Base-by-base conservation (phyloP, 1,140 invertebrate species). In the Drosophila suzukii region DNA sequence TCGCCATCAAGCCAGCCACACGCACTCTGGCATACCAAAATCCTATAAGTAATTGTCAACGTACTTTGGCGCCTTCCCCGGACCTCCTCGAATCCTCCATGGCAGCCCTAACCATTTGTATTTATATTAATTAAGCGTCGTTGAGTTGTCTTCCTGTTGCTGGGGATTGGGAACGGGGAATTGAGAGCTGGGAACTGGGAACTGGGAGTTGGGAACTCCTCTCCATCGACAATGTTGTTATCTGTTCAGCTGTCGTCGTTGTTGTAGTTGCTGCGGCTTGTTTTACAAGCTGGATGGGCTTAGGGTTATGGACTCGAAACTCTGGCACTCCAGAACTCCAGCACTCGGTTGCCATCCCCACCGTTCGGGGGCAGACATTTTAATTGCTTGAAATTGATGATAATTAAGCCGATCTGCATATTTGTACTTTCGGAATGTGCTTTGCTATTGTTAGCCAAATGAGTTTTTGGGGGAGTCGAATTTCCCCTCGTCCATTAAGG, bases 41-140 rank as follows among this genome's bases (percentile, higher is more conserved):
- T 88, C 83, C 82, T 76, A 86, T 88, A 86, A 86, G 83, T 86
- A 88, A 86, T 88, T 86, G 82, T 86, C 82, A 83, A 83, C 79
- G 83, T 76, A 86, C 78, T 85, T 80, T 66, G 82, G 74, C 65
- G 82, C 78, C 83, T 72, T 10, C 46, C 17, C 59, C 12, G 20
- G 6, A n/a, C 62, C 57, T 7, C 12, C 46, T 12, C 24, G 39
- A 41, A 49, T 30, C 30, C 39, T 47, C 30, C 56, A 4, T 55
- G 60, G 49, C 47, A 59, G 24, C 71, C 60, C 71, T 34, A 36
- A 44, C 71, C 63, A 83, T 86, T 86, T 88, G 72, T 81, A 86
- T 86, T 86, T 86, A 86, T 86, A 86, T 86, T 86, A 86, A 86
- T 86, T 86, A 86, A 83, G 83, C 83, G 84, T 88, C 83, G 83